phyloP scores from a whole-genome alignment of 92 coral and sea anemone genomes.

The Epizoanthus stellaris region DNA sequence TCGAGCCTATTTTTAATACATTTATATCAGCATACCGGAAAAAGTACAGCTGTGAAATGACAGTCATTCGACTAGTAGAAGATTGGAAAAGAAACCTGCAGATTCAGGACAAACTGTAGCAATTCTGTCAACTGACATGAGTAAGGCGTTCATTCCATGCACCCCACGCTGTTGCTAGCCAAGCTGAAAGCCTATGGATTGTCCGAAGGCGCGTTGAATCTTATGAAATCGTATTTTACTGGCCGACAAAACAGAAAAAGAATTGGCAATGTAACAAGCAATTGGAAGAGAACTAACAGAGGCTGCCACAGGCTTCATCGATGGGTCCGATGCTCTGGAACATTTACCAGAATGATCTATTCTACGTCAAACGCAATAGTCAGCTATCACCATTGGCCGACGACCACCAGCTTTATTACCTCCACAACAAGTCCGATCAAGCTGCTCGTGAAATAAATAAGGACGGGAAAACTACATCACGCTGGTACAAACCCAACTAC shows the following conservation, averaged over 20 bases:
- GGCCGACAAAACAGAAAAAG: not conserved
- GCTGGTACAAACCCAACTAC: too few species aligned
- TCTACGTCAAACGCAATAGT: not conserved
- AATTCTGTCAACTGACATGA: slow-evolving; percentile 38
- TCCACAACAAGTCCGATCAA: not conserved
- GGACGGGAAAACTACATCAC: not conserved
- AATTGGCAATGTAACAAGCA: not conserved
- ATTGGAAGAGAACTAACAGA: not conserved
- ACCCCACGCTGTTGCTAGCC: slow-evolving; percentile 10
- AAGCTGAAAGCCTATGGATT: slow-evolving; percentile 39
- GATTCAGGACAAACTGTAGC: slow-evolving; percentile 12
- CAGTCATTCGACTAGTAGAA: slow-evolving; percentile 18
- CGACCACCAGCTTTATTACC: not conserved
- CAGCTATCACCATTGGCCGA: not conserved
- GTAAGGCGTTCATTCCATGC: slow-evolving; percentile 31
- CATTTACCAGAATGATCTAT: too few species aligned
- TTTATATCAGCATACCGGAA: slow-evolving; percentile 21
- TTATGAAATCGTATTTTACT: slow-evolving; percentile 5
- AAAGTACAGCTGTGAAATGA: slow-evolving; percentile 12
- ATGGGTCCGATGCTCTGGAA: too few species aligned
- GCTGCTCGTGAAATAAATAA: not conserved
- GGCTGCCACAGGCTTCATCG: too few species aligned
- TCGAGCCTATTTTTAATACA: not conserved
- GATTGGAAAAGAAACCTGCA: slow-evolving; percentile 26
- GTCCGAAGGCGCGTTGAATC: not conserved